phyloP scores from a whole-genome alignment of 2,888 invertebrate species.

The Chaetogeoica ovagalla region DNA sequence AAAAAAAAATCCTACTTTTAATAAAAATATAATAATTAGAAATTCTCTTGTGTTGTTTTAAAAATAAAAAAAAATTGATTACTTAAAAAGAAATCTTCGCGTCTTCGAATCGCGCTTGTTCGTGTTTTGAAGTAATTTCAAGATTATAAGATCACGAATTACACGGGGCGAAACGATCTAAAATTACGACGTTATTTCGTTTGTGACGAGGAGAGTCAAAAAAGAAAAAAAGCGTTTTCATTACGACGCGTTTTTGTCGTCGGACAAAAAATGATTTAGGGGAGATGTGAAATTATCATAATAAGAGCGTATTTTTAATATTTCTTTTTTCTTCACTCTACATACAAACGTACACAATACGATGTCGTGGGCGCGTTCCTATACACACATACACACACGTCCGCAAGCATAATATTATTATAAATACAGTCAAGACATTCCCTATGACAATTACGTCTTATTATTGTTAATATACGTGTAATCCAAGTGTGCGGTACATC shows the following conservation, averaged over 20 bases:
- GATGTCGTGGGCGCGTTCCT: conserved; percentile 10
- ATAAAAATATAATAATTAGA: no score
- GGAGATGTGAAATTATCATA: neutral
- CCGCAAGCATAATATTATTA: neutral
- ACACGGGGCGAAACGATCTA: no score
- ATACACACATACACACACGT: no score
- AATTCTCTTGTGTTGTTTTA: no score
- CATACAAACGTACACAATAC: neutral
- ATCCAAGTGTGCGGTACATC: neutral
- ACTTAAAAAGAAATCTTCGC: no score
- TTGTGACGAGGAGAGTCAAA: neutral
- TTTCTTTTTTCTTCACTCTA: conserved; percentile 10
- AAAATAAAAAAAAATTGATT: no score
- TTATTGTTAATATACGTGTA: neutral
- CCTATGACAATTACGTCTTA: neutral
- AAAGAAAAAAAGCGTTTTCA: neutral
- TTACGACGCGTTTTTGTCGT: neutral
- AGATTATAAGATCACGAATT: neutral
- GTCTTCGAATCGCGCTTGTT: no score
- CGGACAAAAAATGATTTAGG: conserved; percentile 21
- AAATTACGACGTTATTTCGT: no score
- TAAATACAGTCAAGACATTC: neutral
- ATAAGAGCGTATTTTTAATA: no score
- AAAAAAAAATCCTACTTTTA: no score
- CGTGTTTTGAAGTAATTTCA: no score